Base-by-base conservation (phyloP, 2,888 invertebrate genomes). In the Choreutis nemorana region DNA sequence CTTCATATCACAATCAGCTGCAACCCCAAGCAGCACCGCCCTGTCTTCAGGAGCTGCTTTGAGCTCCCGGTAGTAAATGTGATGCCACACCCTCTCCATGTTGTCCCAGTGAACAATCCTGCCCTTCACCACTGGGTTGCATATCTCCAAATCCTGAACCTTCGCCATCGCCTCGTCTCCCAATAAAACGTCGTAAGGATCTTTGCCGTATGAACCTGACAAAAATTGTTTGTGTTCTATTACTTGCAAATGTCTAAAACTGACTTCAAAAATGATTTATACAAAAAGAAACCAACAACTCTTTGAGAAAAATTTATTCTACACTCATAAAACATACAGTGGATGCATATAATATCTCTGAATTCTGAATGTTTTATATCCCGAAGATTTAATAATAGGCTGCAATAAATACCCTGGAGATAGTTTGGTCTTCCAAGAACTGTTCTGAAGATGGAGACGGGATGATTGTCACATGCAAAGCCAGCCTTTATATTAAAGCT, bases 401-500 rank as follows among this genome's bases (percentile, higher is more conserved):
- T n/a, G n/a, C n/a, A n/a, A n/a, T n/a, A n/a, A 2, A 39, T 36
- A 0, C 68, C 67, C 0, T 50, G 33, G 0, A 72, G 42, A 28
- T 58, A 46, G 7, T 45, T 58, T 0, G 75, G 75, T 24, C 77
- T 51, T 0, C 71, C 75, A 2, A 75, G 65, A 1, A 62, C 45
- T 2, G 60, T 60, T 11, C 71, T 50, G 32, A 75, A 70, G 30
- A 72, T 72, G 1, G 65, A 51, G 1, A 75, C 60, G 0, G 75
- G 75, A 20, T 75, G 72, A 34, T 77, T 73, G 34, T 77, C 75
- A 20, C 71, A 68, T 0, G 73, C 55, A 23, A 75, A 75, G 0
- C 77, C 75, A 1, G 73, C 68, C 38, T 77, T 77, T 2, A 65
- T 56, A 10, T 39, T 50, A 27, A 51, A 57, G 33, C 73, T 66